Percentiles rank a stretch among this genome's conserved stretches.
phyloP scores from a whole-genome alignment of 2,113 vertebrate genomes.

The Mustela lutreola region DNA sequence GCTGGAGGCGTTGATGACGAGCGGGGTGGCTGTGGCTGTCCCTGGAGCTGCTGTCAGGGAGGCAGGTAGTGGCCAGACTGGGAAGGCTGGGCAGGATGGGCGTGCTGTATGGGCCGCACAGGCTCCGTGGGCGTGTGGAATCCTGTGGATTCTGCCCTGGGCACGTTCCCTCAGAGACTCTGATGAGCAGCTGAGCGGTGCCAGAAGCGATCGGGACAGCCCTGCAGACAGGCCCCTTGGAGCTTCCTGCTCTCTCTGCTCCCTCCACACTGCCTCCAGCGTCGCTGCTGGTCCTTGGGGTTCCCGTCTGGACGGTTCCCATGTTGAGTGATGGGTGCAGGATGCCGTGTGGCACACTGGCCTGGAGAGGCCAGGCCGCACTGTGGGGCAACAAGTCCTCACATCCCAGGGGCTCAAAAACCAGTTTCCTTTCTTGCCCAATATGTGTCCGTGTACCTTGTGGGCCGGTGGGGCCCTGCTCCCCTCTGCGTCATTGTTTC shows the following conservation, averaged over 20 bases:
- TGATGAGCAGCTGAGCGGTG: not conserved
- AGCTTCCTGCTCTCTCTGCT: accelerated
- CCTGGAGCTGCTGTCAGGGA: not conserved
- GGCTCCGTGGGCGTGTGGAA: not conserved
- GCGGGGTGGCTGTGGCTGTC: not conserved
- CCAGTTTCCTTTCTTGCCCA: not conserved
- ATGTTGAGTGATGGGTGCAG: accelerated
- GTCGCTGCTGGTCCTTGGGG: not conserved
- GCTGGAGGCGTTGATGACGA: not conserved
- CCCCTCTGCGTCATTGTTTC: accelerated
- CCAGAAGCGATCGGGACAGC: not conserved
- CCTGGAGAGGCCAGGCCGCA: not conserved
- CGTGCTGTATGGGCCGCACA: not conserved
- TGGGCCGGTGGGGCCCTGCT: not conserved
- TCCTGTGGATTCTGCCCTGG: not conserved
- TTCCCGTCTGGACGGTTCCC: not conserved
- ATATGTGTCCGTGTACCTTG: accelerated
- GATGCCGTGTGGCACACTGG: not conserved
- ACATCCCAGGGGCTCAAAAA: not conserved
- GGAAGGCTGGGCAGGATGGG: not conserved
- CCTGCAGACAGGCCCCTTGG: not conserved
- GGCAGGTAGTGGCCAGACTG: not conserved
- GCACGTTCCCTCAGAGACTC: not conserved
- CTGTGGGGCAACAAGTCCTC: not conserved
- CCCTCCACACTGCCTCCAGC: not conserved